Percentiles rank a stretch among this genome's conserved stretches.
phyloP scores from a whole-genome alignment of 2,797 vertebrate species.

The Ara ararauna region DNA sequence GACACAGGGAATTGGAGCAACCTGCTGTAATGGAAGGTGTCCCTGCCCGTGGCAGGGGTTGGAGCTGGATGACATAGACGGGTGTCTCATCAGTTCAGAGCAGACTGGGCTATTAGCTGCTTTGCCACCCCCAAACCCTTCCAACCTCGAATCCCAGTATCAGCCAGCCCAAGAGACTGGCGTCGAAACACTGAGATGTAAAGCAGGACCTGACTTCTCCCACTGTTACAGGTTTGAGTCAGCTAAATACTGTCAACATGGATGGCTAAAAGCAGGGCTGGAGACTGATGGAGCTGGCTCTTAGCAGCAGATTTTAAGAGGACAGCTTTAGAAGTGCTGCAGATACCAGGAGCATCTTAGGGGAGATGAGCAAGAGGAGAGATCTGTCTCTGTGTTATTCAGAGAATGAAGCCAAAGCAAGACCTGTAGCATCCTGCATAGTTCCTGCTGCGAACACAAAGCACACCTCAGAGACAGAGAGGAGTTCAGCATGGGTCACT shows the following conservation, averaged over 20 bases:
- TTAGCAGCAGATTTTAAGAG: background rate
- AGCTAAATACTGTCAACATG: background rate
- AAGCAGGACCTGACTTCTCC: constrained; percentile 1
- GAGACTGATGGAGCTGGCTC: background rate
- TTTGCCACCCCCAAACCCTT: background rate
- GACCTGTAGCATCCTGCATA: background rate
- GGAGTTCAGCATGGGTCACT: background rate
- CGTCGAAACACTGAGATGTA: background rate
- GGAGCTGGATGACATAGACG: background rate
- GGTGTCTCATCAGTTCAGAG: background rate
- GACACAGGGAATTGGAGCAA: background rate
- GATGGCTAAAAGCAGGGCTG: background rate
- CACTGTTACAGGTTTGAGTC: background rate
- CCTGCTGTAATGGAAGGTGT: background rate
- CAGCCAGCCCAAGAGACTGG: background rate
- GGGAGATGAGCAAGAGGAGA: background rate
- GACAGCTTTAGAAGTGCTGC: background rate
- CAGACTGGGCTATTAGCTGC: background rate
- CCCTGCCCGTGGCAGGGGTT: background rate
- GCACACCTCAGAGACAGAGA: background rate
- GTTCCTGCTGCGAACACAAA: background rate
- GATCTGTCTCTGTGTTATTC: background rate
- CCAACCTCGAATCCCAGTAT: background rate
- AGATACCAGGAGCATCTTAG: background rate
- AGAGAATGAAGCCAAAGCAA: background rate